These are phyloP conservation scores for Punctoribates punctum DNA, from an alignment of 2,888 invertebrate species.

Conservation along the genomic window DNA sequence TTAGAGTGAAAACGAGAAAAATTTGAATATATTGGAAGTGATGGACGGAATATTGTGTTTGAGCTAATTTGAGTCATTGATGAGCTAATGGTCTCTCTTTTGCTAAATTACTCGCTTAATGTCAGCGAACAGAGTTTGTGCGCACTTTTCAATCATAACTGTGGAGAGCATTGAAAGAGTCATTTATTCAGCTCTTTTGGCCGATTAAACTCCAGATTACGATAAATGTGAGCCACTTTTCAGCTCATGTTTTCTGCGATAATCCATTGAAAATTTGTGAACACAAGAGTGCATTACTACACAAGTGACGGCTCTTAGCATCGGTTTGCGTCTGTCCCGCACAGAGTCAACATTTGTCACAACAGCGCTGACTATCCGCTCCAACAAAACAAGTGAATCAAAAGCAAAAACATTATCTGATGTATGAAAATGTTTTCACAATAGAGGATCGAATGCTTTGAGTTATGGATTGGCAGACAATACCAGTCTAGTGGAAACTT, in stretches of 20 bases:
- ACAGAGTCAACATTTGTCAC: slow-evolving; percentile 2
- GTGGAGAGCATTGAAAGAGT: not conserved
- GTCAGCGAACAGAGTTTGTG: not conserved
- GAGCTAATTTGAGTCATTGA: too few relatives aligned
- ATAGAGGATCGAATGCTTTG: too few relatives aligned
- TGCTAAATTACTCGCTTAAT: not conserved
- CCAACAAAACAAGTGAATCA: not conserved
- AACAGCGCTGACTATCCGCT: not conserved
- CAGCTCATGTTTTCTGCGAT: not conserved
- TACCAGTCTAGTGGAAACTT: too few relatives aligned
- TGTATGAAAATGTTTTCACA: too few relatives aligned
- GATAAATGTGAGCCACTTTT: not conserved
- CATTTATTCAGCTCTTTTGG: not conserved
- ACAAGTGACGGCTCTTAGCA: not conserved
- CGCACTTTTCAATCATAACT: not conserved
- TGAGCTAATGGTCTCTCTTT: not conserved
- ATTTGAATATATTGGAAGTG: too few relatives aligned
- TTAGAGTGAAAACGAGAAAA: too few relatives aligned
- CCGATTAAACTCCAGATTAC: not conserved
- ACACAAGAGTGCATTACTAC: not conserved
- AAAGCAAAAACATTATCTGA: slow-evolving; percentile 1
- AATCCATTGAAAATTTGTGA: not conserved
- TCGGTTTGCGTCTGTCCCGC: not conserved
- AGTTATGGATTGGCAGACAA: too few relatives aligned
- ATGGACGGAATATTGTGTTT: too few relatives aligned